phyloP scores from a whole-genome alignment of 1,140 invertebrate genomes.

The Helicoverpa zea region DNA sequence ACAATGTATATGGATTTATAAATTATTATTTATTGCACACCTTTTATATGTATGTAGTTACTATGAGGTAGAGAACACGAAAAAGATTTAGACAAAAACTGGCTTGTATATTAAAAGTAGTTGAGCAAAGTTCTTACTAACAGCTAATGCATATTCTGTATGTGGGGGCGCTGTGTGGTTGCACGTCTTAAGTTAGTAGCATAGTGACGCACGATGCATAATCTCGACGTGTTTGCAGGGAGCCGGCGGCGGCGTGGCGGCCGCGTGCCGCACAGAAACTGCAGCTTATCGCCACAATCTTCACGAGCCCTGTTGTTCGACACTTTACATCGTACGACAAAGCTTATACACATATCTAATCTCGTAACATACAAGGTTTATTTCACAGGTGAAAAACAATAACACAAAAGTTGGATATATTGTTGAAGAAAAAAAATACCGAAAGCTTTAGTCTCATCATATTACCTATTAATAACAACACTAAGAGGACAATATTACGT shows the following conservation, averaged over 20 bases:
- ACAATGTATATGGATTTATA: slow-evolving; percentile 16
- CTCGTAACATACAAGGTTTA: background rate
- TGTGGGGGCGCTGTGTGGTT: background rate
- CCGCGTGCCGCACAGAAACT: background rate
- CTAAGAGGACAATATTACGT: background rate
- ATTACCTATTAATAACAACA: no score
- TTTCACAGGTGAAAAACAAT: no score
- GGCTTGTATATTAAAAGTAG: background rate
- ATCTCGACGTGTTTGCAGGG: background rate
- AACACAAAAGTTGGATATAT: no score
- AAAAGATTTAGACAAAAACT: background rate
- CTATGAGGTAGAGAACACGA: slow-evolving; percentile 12
- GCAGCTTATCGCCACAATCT: slow-evolving; percentile 6
- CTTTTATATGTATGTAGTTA: slow-evolving; percentile 31
- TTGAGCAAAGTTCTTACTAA: slow-evolving; percentile 15
- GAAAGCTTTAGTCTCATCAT: background rate
- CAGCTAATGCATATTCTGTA: background rate
- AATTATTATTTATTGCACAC: slow-evolving; percentile 28
- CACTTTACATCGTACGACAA: background rate
- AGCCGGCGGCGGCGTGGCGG: background rate
- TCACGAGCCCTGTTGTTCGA: background rate
- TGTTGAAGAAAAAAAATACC: background rate
- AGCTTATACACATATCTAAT: background rate
- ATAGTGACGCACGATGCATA: slow-evolving; percentile 29
- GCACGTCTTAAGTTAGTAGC: slow-evolving; percentile 9